Base-by-base conservation (phyloP, 2,113 vertebrate species). In the Gasterosteus aculeatus region DNA sequence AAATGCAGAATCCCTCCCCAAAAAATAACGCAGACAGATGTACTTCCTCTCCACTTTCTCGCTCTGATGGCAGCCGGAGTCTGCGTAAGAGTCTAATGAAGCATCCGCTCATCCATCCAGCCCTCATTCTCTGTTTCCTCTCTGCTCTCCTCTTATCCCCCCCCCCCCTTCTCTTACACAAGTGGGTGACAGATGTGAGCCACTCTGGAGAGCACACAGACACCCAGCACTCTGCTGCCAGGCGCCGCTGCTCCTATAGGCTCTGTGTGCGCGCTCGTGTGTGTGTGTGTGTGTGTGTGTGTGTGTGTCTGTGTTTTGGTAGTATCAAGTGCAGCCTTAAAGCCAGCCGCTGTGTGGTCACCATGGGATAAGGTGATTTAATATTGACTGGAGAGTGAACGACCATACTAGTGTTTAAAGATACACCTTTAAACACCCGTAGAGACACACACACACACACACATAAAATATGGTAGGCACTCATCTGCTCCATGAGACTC, bases 111-210 rank as follows among this genome's bases (percentile, higher is more conserved):
- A 31, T 85, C 80, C 69, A 66, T 78, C 76, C 74, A 66, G 46
- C 41, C 62, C 57, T 75, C 56, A 5, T 78, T 83, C 74, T 68
- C 61, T 73, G 49, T 61, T 19, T 68, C 72, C 38, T 71, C 57
- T 39, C 22, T 18, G 3, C 46, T 68, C 83, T 47, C 63, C 78
- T 78, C 72, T 56, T 56, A 65, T n/a, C 12, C 69, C 64, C 63
- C 38, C 31, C 61, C 56, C 42, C 16, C 66, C 72, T 46, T 66
- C 68, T 78, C 74, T 61, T 70, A 72, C 75, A 87, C 87, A 83
- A 89, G 84, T 85, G 86, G 81, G 84, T 90, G 88, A 90, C 87
- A 88, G 91, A 89, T 91, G 85, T 90, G 84, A 85, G 82, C 69
- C 64, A 66, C 89, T 85, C 69, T 74, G 72, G 74, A 81, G 80